Evolutionary conservation across 2,888 invertebrate species (phyloP).

Genomic region (Amphipyra tragopoginis): DNA sequence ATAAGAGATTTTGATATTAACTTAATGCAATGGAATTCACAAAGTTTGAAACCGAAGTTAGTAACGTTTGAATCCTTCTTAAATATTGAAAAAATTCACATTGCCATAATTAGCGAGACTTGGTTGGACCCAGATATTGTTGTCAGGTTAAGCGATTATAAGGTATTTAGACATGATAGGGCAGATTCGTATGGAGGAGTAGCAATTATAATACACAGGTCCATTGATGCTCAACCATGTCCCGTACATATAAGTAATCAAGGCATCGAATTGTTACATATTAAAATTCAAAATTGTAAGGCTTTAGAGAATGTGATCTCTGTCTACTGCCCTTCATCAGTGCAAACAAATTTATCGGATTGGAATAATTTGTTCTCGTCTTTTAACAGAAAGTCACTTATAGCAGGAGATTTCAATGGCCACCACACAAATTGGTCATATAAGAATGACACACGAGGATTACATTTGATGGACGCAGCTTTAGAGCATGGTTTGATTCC

Average conservation of each 20-base stretch:
- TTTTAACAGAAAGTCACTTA: too few relatives aligned
- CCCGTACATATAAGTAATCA: background rate
- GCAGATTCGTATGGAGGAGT: background rate
- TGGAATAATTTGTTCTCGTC: too few relatives aligned
- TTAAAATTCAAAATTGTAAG: too few relatives aligned
- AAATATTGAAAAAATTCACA: background rate
- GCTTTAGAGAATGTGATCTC: too few relatives aligned
- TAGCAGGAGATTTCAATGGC: too few relatives aligned
- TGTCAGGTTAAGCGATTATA: background rate
- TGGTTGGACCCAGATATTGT: background rate
- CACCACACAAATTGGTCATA: too few relatives aligned
- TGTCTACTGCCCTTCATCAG: background rate
- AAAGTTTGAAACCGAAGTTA: background rate
- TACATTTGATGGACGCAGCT: background rate
- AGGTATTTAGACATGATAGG: constrained; percentile 4
- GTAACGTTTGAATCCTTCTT: background rate
- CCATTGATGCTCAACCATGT: too few relatives aligned
- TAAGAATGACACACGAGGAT: constrained; percentile 1
- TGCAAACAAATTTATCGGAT: too few relatives aligned
- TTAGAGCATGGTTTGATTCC: constrained; percentile 29
- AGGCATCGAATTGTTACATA: too few relatives aligned
- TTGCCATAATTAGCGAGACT: background rate
- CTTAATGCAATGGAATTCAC: constrained; percentile 5
- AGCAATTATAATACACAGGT: too few relatives aligned
- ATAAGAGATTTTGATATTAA: background rate